Evolutionary conservation across 2,797 vertebrate genomes (phyloP).

Genomic region (Neoniphon sammara): DNA sequence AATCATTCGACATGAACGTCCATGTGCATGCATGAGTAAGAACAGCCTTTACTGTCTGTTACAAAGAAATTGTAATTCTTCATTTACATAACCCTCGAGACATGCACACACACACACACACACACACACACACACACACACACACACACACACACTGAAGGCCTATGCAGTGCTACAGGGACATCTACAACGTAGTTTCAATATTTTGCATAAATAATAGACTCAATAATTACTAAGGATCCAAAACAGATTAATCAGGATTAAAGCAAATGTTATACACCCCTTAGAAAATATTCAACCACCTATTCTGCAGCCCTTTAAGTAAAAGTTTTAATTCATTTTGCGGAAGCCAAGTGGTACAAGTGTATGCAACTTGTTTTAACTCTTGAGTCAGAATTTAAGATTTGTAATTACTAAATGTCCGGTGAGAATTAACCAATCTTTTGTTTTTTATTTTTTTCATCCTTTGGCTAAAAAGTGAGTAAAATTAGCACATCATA

Average conservation of each 20-base stretch:
- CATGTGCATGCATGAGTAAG: neutral
- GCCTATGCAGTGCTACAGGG: too few relatives aligned
- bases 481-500: neutral
- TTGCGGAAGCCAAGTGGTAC: neutral
- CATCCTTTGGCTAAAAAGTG: conserved; percentile 19
- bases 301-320: neutral
- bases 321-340: too few relatives aligned
- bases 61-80: neutral
- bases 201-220: too few relatives aligned
- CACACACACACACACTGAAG: neutral
- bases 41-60: neutral
- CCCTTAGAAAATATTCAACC: too few relatives aligned
- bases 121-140: rapidly evolving
- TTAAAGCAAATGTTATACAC: too few relatives aligned
- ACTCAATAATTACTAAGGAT: too few relatives aligned
- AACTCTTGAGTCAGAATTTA: neutral
- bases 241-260: too few relatives aligned
- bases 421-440: too few relatives aligned
- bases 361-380: neutral
- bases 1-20: neutral
- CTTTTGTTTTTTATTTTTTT: too few relatives aligned
- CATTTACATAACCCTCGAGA: neutral
- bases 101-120: neutral
- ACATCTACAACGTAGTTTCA: too few relatives aligned
- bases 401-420: too few relatives aligned